These are phyloP conservation scores for Elaphurus davidianus DNA, from an alignment of 2,113 vertebrate genomes.

Conservation along the genomic window DNA sequence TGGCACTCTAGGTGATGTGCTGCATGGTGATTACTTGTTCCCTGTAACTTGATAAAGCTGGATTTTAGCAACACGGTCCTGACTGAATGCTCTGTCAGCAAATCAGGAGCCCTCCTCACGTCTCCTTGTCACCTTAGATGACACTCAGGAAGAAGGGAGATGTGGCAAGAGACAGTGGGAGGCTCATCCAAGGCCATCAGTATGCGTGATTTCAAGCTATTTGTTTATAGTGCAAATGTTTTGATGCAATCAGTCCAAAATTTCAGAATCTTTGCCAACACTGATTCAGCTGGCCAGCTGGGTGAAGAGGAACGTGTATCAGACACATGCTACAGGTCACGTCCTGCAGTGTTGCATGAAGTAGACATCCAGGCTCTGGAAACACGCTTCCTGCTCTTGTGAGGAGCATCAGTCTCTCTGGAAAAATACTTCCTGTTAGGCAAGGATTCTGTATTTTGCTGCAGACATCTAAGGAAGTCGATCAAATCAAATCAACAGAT, in stretches of 20 bases:
- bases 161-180: neutral
- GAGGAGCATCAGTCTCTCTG: neutral
- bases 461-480: neutral
- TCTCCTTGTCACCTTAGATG: conserved; percentile 32
- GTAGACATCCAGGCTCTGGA: neutral
- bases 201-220: neutral
- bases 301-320: neutral
- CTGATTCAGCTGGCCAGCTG: neutral
- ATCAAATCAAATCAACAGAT: neutral
- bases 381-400: neutral
- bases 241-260: neutral
- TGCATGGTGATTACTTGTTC: conserved; percentile 68
- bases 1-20: conserved; percentile 75
- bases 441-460: neutral
- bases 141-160: neutral
- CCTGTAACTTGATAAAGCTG: conserved; percentile 67
- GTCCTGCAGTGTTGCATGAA: neutral
- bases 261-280: neutral
- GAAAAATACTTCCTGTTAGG: neutral
- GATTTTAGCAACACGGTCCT: conserved; percentile 41
- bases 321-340: neutral
- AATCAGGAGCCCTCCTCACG: conserved; percentile 14
- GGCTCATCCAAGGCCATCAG: neutral
- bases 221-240: neutral
- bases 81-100: conserved; percentile 38